Evolutionary conservation across 2,797 vertebrate genomes (phyloP), one percentile per base, ranked within the genome.

Genomic region (Manis javanica): DNA sequence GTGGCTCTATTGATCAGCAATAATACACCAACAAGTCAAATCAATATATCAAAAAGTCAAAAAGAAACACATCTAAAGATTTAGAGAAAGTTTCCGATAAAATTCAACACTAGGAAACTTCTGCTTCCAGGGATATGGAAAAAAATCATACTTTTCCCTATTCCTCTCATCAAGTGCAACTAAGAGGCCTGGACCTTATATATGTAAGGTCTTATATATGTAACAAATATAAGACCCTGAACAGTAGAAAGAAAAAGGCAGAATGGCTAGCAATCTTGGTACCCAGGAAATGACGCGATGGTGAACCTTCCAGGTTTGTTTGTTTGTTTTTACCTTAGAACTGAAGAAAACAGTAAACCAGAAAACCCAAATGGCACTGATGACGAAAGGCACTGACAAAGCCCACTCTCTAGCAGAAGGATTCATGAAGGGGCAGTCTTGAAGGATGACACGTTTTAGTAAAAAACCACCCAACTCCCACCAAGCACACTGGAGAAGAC

Each of bases 41-140:
- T 77, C 31, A 53, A 77, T 68, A 74, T 7, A 55, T 63, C 46
- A 86, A 69, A 84, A 92, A 49, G 18, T 64, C 15, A 49, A 81
- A 92, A 92, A 81, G 10, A 72, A 91, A 69, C 12, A 57, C 66
- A 51, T 79, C 16, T 78, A 81, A 51, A 90, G 11, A 90, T 66
- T 69, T 81, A 85, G 53, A 64, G 72, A 85, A 96, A 77, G 2
- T 21, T 86, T 96, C 34, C 82, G 77, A 92, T 79, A 90, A 84
- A 83, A 75, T n/a, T 55, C 53, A 90, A 46, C 8, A 63, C 16
- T n/a, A 83, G 21, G 19, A 15, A 53, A 64, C 5, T 75, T 86
- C 37, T 83, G 49, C 24, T 94, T 90, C n/a, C 9, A 77, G 39
- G 16, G 87, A 49, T 51, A 77, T 42, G 19, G 11, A 94, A 3